A percentile compares a stretch with the other conserved stretches of the same genome.
Conservation (phyloP, 30 jellyfish, hydroid and myxozoan species). For the Hydra vulgaris region DNA sequence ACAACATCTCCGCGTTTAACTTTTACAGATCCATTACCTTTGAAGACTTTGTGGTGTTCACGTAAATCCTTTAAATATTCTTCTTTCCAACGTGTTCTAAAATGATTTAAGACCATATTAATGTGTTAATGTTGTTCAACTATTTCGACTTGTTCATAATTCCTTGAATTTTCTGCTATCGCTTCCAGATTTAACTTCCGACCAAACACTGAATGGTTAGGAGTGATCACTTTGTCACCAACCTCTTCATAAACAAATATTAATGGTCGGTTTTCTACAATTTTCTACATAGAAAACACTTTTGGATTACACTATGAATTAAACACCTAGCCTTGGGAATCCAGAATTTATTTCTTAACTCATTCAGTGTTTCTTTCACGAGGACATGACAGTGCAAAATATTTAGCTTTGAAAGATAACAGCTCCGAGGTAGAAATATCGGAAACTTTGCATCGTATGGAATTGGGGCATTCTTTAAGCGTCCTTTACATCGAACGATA, state of each 20-base stretch:
- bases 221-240: conserved; percentile 2
- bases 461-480: too few species aligned
- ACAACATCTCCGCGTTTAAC: neutral
- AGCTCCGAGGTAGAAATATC: too few species aligned
- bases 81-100: neutral
- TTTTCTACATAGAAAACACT: neutral
- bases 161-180: neutral
- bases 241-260: neutral
- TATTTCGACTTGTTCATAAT: neutral
- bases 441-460: too few species aligned
- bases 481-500: too few species aligned
- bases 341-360: too few species aligned
- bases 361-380: too few species aligned
- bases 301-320: neutral
- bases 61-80: neutral
- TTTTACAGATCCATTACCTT: neutral
- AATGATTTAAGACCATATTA: neutral
- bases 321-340: neutral
- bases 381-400: too few species aligned
- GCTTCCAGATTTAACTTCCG: conserved; percentile 5
- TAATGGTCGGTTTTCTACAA: neutral
- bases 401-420: too few species aligned
- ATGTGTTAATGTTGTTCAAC: neutral
- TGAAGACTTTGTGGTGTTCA: neutral
- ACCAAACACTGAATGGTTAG: neutral